Evolutionary conservation across 2,797 vertebrate genomes (phyloP), one percentile per base, ranked within the genome.

Genomic region (Harpagifer antarcticus): DNA sequence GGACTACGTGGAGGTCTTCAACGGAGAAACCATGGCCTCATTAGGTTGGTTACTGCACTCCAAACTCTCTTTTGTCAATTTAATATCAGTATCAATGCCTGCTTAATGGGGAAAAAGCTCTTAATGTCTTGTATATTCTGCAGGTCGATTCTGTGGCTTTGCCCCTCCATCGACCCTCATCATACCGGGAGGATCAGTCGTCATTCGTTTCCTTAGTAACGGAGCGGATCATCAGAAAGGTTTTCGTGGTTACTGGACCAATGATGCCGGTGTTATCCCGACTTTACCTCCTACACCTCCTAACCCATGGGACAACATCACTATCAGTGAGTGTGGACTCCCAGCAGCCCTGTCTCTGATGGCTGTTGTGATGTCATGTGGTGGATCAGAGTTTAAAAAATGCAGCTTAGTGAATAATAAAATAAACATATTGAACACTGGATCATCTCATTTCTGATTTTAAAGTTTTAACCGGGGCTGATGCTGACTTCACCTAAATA

Each of bases 161-260:
- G 15, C 68, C 3, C 82, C 66, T 58, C 94, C 93, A 14, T 23
- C 87, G 5, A 19, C 3, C 15, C 10, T 93, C 33, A 81, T 11
- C 10, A 53, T 93, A 72, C 19, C 42, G 0, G 77, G 88, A 49
- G 85, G 88, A 74, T 86, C 59, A 10, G 90, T 79, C 4, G 52
- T 91, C 19, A 83, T 96, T 47, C 93, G 93, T 52, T 96, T 95
- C 79, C 56, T 94, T 20, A 94, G 89, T 73, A 91, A 94, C 2
- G 44, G 66, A 27, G 81, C 50, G 7, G 81, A 83, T 63, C 86
- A 93, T 17, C 85, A 93, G 69, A 90, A 72, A 48, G 95, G 95
- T 74, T 95, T 96, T 66, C 92, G 87, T 65, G 94, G 93, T 73
- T 94, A 94, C 78, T 96, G 95, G 95, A 95, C 92, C 66, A 93